Evolutionary conservation across 2,888 invertebrate species (phyloP), one percentile per base, ranked within the genome.

Genomic region (Drosophila heteroneura): DNA sequence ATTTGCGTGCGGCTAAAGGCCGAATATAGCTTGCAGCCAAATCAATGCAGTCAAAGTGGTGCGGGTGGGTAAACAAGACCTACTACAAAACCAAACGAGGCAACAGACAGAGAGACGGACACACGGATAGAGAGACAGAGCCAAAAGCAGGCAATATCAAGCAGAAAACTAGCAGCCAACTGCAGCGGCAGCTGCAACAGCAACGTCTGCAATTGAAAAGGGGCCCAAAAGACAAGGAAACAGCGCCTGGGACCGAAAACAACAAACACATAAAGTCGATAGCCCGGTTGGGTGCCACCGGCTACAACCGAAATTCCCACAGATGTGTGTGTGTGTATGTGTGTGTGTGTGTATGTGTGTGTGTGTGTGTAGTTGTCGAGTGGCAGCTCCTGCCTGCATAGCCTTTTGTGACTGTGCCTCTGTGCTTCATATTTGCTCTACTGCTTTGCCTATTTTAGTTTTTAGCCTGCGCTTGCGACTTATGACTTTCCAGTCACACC

Each of bases 191-290:
- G 1, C 44, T 62, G 65, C 51, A 51, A 52, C 65, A 39, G 60
- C 72, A 62, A 60, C 61, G 71, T 78, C 85, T 90, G 90, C 90
- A 90, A 81, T 87, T 88, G 85, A 85, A 85, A 78, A 71, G 74
- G 64, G 67, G 77, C 64, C 74, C 74, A 82, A 86, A 85, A 84
- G 78, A 82, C 82, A 81, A 76, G 79, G 71, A 71, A 68, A 61
- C 76, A 63, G 74, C 78, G 74, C 75, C 72, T 64, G 83, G 63
- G 64, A 54, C 70, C 66, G 74, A 89, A 70, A 90, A 90, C 85
- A 85, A 85, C 90, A 85, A 85, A 90, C 90, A 88, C 85, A 87
- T 89, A 85, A 85, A 85, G 90, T 85, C 85, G 85, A 85, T 85
- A 85, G 83, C 85, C 85, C 85, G 86, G 86, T 85, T 84, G 82